Percentiles rank a stretch among this genome's conserved stretches.
Evolutionary conservation across 2,113 vertebrate genomes (phyloP).

Genomic region (Rhynchomys soricoides): DNA sequence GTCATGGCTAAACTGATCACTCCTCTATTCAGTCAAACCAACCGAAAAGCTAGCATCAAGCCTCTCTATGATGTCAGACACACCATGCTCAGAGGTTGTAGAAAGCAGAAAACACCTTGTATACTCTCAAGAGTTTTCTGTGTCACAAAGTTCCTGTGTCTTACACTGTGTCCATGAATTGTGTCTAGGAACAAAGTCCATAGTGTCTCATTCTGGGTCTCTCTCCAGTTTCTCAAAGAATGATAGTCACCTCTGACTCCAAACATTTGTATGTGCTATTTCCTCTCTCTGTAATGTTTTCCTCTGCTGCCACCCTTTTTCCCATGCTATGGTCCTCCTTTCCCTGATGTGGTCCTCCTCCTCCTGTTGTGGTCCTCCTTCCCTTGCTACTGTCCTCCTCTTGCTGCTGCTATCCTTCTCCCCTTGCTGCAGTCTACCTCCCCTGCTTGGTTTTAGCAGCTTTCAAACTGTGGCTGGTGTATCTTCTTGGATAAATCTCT

Average conservation of each 20-base stretch:
- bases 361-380: no score
- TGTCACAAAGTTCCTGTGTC: not conserved
- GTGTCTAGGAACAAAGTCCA: not conserved
- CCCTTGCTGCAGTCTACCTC: not conserved
- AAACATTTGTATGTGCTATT: not conserved
- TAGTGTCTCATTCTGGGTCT: not conserved
- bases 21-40: not conserved
- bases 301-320: not conserved
- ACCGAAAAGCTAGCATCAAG: not conserved
- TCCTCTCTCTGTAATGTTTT: not conserved
- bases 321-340: no score
- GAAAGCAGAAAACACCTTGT: not conserved
- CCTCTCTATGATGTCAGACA: not conserved
- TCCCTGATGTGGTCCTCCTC: no score
- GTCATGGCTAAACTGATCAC: not conserved
- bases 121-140: not conserved
- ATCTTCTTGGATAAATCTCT: not conserved
- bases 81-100: not conserved
- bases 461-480: not conserved
- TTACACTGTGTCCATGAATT: not conserved
- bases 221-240: not conserved
- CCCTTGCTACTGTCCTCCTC: not conserved
- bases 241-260: not conserved
- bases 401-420: not conserved
- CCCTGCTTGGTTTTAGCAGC: not conserved